These are phyloP conservation scores for Rattus norvegicus DNA, from an alignment of 2,113 vertebrate species.

Conservation along the genomic window DNA sequence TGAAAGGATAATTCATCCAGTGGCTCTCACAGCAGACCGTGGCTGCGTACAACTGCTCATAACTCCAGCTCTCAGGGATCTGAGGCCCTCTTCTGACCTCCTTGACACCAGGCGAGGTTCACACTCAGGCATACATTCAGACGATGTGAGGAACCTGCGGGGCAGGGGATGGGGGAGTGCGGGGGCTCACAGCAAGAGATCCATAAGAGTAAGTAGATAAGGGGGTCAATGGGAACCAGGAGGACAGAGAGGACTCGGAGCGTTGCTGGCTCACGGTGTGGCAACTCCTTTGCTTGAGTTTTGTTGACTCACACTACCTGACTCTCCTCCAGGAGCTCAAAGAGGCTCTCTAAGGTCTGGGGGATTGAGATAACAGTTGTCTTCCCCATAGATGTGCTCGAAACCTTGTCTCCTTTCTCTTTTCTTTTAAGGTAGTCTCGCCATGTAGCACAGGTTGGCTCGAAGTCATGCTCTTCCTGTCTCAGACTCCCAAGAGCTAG, in stretches of 20 bases:
- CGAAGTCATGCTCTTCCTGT: neutral
- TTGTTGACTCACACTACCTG: neutral
- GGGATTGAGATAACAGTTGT: neutral
- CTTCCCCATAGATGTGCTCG: neutral
- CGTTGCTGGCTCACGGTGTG: neutral
- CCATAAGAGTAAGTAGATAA: fast-evolving
- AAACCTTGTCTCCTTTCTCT: neutral
- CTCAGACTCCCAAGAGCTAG: neutral
- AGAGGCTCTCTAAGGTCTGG: neutral
- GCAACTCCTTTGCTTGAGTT: neutral
- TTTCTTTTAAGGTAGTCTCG: neutral
- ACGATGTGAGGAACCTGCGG: neutral
- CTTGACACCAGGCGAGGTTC: neutral
- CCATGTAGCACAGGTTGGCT: neutral
- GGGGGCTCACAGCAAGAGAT: neutral
- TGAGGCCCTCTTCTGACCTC: neutral
- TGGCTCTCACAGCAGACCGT: neutral
- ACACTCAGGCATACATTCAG: too few relatives aligned
- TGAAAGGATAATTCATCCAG: neutral
- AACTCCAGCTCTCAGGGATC: neutral
- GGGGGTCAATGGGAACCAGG: neutral
- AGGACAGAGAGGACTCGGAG: neutral
- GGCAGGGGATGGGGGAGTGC: too few relatives aligned
- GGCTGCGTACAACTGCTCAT: neutral
- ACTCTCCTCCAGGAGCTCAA: neutral